Percentiles rank a stretch among this genome's conserved stretches.
phyloP scores from a whole-genome alignment of 2,113 vertebrate genomes.

The Trematocara unimaculatum region DNA sequence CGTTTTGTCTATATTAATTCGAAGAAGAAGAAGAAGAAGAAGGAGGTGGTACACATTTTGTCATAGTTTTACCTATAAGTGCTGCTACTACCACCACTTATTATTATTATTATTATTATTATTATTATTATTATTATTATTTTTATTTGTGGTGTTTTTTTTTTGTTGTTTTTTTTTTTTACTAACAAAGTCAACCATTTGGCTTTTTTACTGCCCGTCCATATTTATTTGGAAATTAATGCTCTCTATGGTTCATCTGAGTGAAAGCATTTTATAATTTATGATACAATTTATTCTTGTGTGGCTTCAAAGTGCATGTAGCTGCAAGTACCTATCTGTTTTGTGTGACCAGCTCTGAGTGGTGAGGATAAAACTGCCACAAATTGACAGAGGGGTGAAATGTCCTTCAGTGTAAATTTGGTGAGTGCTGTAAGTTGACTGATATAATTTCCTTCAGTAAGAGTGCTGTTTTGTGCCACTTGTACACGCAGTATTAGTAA shows the following conservation, averaged over 20 bases:
- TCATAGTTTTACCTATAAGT: neutral
- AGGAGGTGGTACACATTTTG: neutral
- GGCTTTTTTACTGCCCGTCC: neutral
- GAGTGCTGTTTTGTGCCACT: neutral
- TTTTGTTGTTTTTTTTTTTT: neutral
- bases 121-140: neutral
- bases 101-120: neutral
- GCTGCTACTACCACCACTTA: neutral
- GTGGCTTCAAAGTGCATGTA: neutral
- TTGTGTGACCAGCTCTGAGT: neutral
- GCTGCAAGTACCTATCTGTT: neutral
- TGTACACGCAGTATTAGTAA: neutral
- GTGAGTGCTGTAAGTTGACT: neutral
- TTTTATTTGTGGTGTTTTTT: accelerated
- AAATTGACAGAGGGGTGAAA: neutral
- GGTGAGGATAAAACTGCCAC: neutral
- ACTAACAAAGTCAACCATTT: neutral
- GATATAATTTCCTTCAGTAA: neutral
- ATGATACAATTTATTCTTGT: neutral
- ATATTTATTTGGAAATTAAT: neutral
- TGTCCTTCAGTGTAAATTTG: neutral
- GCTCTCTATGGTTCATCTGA: neutral
- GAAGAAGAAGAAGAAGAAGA: neutral
- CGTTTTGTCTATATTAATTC: accelerated
- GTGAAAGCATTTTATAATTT: accelerated